Evolutionary conservation across 2,888 invertebrate genomes (phyloP).

Genomic region (Salpingus planirostris): DNA sequence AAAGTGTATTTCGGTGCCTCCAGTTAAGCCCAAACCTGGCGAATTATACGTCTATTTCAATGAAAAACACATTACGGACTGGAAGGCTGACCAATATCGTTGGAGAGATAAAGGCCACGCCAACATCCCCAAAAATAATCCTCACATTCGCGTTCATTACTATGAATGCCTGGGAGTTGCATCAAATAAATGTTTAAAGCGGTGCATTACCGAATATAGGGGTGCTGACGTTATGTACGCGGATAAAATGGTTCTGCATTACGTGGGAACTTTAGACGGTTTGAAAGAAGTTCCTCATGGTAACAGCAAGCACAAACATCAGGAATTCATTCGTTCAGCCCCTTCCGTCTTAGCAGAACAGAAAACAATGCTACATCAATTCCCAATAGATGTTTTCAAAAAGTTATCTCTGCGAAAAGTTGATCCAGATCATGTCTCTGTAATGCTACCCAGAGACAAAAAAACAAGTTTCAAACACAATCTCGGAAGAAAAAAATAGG

Average conservation of each 20-base stretch:
- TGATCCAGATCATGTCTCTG: slow-evolving; percentile 3
- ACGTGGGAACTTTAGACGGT: slow-evolving; percentile 3
- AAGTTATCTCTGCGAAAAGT: slow-evolving; percentile 1
- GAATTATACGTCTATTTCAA: slow-evolving; percentile 4
- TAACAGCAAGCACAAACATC: slow-evolving; percentile 4
- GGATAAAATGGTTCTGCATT: slow-evolving; percentile 4
- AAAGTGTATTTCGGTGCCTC: background rate
- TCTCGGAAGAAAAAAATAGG: too few species aligned
- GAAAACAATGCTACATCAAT: background rate
- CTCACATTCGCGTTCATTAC: slow-evolving; percentile 1
- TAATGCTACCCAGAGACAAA: slow-evolving; percentile 4
- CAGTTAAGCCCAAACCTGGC: slow-evolving; percentile 4
- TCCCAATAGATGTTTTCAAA: slow-evolving; percentile 3
- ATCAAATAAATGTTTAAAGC: background rate
- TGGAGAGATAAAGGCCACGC: slow-evolving; percentile 5
- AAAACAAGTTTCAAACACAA: slow-evolving; percentile 9
- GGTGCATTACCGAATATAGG: background rate
- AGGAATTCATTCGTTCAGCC: slow-evolving; percentile 4
- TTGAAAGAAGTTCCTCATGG: slow-evolving; percentile 4
- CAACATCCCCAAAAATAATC: background rate
- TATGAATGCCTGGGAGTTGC: background rate
- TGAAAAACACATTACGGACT: slow-evolving; percentile 1
- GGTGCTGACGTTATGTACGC: slow-evolving; percentile 4
- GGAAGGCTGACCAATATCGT: slow-evolving; percentile 4
- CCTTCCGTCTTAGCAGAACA: slow-evolving; percentile 1